Evolutionary conservation across 2,888 invertebrate genomes (phyloP), one percentile per base, ranked within the genome.

Genomic region (Diarsia rubi): DNA sequence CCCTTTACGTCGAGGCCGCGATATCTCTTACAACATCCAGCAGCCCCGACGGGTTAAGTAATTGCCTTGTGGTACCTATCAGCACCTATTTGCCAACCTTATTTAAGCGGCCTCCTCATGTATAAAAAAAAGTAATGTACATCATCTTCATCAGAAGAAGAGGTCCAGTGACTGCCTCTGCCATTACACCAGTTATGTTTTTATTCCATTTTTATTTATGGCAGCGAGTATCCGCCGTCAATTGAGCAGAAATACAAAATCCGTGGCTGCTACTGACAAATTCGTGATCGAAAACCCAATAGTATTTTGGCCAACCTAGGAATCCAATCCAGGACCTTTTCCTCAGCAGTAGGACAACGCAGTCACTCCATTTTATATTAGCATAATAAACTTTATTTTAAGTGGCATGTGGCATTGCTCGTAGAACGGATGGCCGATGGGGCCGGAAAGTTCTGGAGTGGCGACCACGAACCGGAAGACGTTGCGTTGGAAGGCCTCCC

Each of bases 291-390:
- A 12, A 24, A 54, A 54, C 24, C 12, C 12, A 54, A 54, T 5
- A 54, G 5, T 2, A n/a, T 0, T n/a, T n/a, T 21, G 0, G 0
- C 1, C n/a, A 11, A 52, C 11, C 4, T n/a, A 11, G n/a, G 9
- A 11, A 52, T 52, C 3, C 1, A 52, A 52, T 16, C 5, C n/a
- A 54, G 2, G 14, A 54, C 24, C 14, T 14, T 14, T 12, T 14
- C 0, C 5, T 24, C 0, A 24, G n/a, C 12, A 5, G 14, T 24
- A 3, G 24, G 27, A 1, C 2, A 24, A 54, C 1, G 16, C 54
- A 54, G 24, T 54, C 14, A 27, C 24, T 24, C 5, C 19, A 19
- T 19, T 59, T 21, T 4, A 21, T 0, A 4, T 31, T 11, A 59
- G 27, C 27, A 11, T 54, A 21, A 21, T 49, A 5, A 47, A 11